Evolutionary conservation across 2,888 invertebrate genomes (phyloP).

Genomic region (Oligia latruncula): DNA sequence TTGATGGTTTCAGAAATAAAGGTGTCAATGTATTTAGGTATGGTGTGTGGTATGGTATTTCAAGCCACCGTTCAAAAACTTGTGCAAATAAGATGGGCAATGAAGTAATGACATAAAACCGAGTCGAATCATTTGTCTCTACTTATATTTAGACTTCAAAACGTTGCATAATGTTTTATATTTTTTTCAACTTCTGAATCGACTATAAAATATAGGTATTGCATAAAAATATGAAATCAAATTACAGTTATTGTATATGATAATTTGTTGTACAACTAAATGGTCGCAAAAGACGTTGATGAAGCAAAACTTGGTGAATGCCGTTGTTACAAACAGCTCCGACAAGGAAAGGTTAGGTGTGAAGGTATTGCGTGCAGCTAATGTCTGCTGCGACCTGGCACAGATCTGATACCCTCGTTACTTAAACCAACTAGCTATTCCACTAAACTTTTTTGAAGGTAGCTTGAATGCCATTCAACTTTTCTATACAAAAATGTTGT

Average conservation of each 20-base stretch:
- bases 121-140: conserved; percentile 43
- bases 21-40: not conserved
- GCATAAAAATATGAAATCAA: conserved; percentile 12
- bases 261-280: conserved; percentile 20
- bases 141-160: conserved; percentile 14
- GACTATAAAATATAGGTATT: conserved; percentile 4
- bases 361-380: conserved; percentile 63
- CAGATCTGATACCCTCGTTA: conserved; percentile 51
- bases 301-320: conserved; percentile 35
- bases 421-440: conserved; percentile 26
- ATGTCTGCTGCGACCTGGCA: conserved; percentile 51
- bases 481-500: conserved; percentile 2
- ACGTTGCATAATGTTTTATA: conserved; percentile 24
- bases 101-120: conserved; percentile 40
- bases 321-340: conserved; percentile 25
- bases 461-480: conserved; percentile 40
- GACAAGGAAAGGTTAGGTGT: conserved; percentile 57
- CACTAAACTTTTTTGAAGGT: conserved; percentile 20
- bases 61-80: conserved; percentile 3
- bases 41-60: conserved; percentile 2
- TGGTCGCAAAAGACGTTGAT: conserved; percentile 1
- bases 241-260: not conserved
- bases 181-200: conserved; percentile 4
- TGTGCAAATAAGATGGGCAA: conserved; percentile 29
- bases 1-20: not conserved